Percentiles rank a stretch among this genome's conserved stretches.
These are phyloP conservation scores for Myopa tessellatipennis DNA, from an alignment of 2,888 invertebrate species.

Conservation along the genomic window DNA sequence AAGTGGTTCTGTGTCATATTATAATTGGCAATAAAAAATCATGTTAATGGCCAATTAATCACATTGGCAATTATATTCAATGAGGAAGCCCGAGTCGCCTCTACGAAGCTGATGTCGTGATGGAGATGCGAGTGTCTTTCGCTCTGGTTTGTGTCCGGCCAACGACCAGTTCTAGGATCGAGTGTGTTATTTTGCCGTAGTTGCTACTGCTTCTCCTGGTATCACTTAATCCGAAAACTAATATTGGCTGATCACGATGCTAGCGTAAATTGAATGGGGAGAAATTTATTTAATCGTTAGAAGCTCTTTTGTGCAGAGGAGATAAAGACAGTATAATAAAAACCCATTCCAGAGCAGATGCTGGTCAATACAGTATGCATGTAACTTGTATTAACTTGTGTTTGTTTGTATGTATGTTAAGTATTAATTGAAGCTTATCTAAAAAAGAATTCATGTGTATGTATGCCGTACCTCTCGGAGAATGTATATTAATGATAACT, in stretches of 20 bases:
- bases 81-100: slow-evolving; percentile 45
- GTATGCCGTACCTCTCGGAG: no score
- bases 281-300: background rate
- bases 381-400: no score
- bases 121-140: slow-evolving; percentile 15
- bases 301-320: background rate
- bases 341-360: background rate
- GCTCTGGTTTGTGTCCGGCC: background rate
- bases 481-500: no score
- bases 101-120: slow-evolving; percentile 62
- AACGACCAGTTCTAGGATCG: background rate
- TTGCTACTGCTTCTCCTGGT: background rate
- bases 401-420: no score
- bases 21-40: slow-evolving; percentile 66
- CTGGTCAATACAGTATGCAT: no score
- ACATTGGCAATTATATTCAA: slow-evolving; percentile 62
- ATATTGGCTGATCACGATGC: slow-evolving; percentile 31
- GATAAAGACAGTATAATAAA: background rate
- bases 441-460: no score
- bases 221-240: slow-evolving; percentile 21
- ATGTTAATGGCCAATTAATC: slow-evolving; percentile 66
- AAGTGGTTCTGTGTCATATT: slow-evolving; percentile 42
- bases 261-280: slow-evolving; percentile 13
- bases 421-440: no score
- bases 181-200: background rate